phyloP scores from a whole-genome alignment of 2,888 invertebrate genomes.

The Scaptomyza reducta region DNA sequence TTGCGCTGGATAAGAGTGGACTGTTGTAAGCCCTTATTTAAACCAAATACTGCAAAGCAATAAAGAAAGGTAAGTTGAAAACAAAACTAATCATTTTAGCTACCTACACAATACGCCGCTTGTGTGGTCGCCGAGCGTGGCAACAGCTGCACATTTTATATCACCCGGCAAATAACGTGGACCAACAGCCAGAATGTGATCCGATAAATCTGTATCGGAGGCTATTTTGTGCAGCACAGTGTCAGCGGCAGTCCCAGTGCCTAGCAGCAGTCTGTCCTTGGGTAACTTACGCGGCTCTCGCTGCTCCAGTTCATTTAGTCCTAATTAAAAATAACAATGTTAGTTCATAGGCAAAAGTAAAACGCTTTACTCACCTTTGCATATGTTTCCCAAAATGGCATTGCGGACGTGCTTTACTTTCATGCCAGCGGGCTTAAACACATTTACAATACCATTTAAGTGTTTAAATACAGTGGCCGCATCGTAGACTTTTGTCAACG shows the following conservation, averaged over 20 bases:
- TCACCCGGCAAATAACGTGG: slow-evolving; percentile 90
- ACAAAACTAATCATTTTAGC: too few relatives aligned
- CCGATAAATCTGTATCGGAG: slow-evolving; percentile 87
- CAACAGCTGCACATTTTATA: slow-evolving; percentile 87
- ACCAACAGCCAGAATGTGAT: slow-evolving; percentile 90
- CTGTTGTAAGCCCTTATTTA: slow-evolving; percentile 88
- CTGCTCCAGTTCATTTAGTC: slow-evolving; percentile 89
- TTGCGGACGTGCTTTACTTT: slow-evolving; percentile 86
- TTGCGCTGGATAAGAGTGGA: slow-evolving; percentile 87
- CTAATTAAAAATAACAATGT: slow-evolving; percentile 84
- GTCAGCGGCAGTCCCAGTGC: slow-evolving; percentile 87
- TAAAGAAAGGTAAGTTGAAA: too few relatives aligned
- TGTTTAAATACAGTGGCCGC: slow-evolving; percentile 87
- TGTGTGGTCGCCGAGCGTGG: slow-evolving; percentile 87
- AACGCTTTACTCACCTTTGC: slow-evolving; percentile 86
- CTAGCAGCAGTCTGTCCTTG: slow-evolving; percentile 86
- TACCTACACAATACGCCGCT: slow-evolving; percentile 90
- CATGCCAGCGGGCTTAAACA: slow-evolving; percentile 90
- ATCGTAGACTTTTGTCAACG: slow-evolving; percentile 81
- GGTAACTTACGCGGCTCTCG: slow-evolving; percentile 85
- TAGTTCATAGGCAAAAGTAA: background rate
- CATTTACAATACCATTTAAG: slow-evolving; percentile 90
- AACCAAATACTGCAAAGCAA: slow-evolving; percentile 87
- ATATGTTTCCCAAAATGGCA: slow-evolving; percentile 87
- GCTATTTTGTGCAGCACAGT: slow-evolving; percentile 86